Evolutionary conservation across 2,797 vertebrate species (phyloP), one percentile per base, ranked within the genome.

Genomic region (Acanthurus tractus): DNA sequence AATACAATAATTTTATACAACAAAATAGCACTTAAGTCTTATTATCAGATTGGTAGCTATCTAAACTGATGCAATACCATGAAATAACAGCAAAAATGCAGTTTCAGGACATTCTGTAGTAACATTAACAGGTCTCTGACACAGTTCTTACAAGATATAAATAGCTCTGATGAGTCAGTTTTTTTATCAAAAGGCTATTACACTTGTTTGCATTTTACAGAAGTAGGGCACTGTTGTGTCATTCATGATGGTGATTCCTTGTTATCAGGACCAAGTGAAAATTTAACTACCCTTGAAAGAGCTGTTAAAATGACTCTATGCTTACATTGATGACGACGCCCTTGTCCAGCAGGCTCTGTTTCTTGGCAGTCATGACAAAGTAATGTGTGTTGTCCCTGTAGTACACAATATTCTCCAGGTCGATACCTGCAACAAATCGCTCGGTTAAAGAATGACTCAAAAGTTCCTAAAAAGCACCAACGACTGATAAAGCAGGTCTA

Each of bases 331-430:
- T 94, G 89, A 99, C 96, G 74, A 99, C 98, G 52, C 97, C 97
- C 89, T 99, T 99, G 84, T 99, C 97, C 82, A 99, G 92, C 78
- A 99, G 96, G 81, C 97, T 98, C 91, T 99, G 98, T 67, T 99
- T 99, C 94, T 99, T 99, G 65, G 98, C 98, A 1, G 98, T 99
- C 98, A 99, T 99, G 77, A 99, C 98, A 88, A 99, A 99, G 90
- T 99, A 99, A 88, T 99, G 98, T 0, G 98, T 99, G 90, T 96
- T 97, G 89, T 99, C 98, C 87, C 94, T 99, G 80, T 99, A 99
- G 92, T 99, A 99, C 71, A 99, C 98, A 63, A 99, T 99, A 94
- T 99, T 99, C 93, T 99, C 98, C 65, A 99, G 93, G 85, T 99
- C 98, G n/a, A 99, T 95, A 78, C 98, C 98, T 99, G 83, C 49